Percentiles rank a stretch among this genome's conserved stretches.
Conservation (phyloP, 2,113 vertebrate species). For the Apeltes quadracus region DNA sequence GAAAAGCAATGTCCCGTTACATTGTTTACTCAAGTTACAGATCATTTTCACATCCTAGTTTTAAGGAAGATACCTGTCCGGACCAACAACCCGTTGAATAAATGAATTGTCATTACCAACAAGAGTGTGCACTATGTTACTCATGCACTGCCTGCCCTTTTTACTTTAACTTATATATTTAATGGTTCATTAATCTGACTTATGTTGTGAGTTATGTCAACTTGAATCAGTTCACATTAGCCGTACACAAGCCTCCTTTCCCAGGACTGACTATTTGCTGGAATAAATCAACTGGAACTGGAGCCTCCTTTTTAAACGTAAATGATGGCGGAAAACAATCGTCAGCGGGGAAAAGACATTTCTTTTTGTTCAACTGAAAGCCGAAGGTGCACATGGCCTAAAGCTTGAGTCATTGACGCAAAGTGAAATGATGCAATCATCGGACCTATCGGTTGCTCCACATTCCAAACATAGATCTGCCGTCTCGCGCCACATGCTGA, state of each 20-base stretch:
- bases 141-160: slow-evolving; percentile 5
- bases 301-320: background rate
- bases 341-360: background rate
- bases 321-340: background rate
- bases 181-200: slow-evolving; percentile 27
- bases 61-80: background rate
- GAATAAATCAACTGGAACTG: background rate
- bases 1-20: background rate
- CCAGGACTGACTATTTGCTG: background rate
- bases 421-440: slow-evolving; percentile 31
- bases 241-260: background rate
- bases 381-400: background rate
- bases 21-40: slow-evolving; percentile 2
- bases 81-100: background rate
- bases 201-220: slow-evolving; percentile 11
- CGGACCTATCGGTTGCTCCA: slow-evolving; percentile 14
- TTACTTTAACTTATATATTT: slow-evolving; percentile 26
- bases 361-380: background rate
- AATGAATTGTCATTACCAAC: slow-evolving; percentile 6
- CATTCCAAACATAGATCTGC: slow-evolving; percentile 37
- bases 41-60: slow-evolving; percentile 4
- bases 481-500: slow-evolving; percentile 61
- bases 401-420: too few species aligned
- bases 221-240: background rate
- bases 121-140: slow-evolving; percentile 21